Evolutionary conservation across 2,113 vertebrate genomes (phyloP).

Genomic region (Eulacestoma nigropectus): DNA sequence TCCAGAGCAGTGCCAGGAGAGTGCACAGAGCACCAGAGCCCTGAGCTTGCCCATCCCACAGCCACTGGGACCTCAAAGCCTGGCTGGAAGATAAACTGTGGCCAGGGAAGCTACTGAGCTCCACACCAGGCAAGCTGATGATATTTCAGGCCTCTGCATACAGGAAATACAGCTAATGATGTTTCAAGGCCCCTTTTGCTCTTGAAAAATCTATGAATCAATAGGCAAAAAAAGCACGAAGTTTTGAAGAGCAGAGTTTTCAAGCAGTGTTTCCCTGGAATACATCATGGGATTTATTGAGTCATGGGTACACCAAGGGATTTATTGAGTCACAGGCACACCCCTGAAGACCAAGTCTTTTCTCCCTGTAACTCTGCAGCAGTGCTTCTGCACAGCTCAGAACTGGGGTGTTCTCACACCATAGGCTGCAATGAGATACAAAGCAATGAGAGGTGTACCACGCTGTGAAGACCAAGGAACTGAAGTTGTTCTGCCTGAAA

Average conservation of each 20-base stretch:
- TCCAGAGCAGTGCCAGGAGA: not conserved
- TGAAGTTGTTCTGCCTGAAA: not conserved
- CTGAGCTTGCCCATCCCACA: accelerated
- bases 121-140: not conserved
- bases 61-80: not conserved
- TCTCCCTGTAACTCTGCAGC: not conserved
- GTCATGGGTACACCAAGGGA: not conserved
- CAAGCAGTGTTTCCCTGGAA: not conserved
- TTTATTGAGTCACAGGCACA: not conserved
- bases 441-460: not conserved
- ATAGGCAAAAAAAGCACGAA: not conserved
- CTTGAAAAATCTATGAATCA: not conserved
- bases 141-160: not conserved
- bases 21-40: not conserved
- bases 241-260: not conserved
- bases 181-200: not conserved
- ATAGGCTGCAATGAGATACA: not conserved
- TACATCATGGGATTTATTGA: not conserved
- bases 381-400: not conserved
- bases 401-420: not conserved
- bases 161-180: not conserved
- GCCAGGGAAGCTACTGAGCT: not conserved
- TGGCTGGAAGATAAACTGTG: accelerated
- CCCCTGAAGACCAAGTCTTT: not conserved
- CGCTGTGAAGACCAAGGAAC: not conserved